These are phyloP conservation scores for Xenus cinereus DNA, from an alignment of 2,113 vertebrate genomes.

Conservation along the genomic window DNA sequence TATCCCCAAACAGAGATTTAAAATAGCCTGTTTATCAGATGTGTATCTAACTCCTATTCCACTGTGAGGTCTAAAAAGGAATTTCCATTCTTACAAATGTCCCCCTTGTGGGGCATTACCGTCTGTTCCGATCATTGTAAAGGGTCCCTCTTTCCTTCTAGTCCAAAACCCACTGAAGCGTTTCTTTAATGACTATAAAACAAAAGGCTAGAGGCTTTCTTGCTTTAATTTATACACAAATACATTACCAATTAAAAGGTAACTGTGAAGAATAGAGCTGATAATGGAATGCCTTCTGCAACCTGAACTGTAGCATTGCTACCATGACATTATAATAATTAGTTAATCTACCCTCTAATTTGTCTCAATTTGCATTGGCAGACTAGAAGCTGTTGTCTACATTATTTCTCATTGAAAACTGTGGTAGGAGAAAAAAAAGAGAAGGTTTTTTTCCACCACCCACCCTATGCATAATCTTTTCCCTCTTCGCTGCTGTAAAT, in stretches of 20 bases:
- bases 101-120: constrained; percentile 43
- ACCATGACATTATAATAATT: constrained; percentile 31
- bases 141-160: constrained; percentile 14
- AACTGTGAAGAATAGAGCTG: constrained; percentile 20
- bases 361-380: constrained; percentile 50
- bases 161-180: constrained; percentile 39
- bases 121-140: constrained; percentile 47
- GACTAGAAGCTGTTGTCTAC: neutral
- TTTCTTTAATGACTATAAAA: constrained; percentile 21
- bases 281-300: constrained; percentile 38
- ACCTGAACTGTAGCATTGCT: neutral
- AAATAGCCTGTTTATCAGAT: constrained; percentile 62
- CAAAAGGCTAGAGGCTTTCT: neutral
- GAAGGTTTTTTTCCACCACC: neutral
- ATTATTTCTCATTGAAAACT: neutral
- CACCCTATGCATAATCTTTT: neutral
- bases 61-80: constrained; percentile 50
- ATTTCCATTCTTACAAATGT: constrained; percentile 54
- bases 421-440: neutral
- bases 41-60: constrained; percentile 51
- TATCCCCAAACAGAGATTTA: constrained; percentile 55
- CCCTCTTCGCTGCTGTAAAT: neutral
- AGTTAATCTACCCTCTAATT: constrained; percentile 45
- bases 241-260: constrained; percentile 45
- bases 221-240: constrained; percentile 20